These are phyloP conservation scores for Sciurus carolinensis DNA, from an alignment of 2,797 vertebrate genomes.

Conservation along the genomic window DNA sequence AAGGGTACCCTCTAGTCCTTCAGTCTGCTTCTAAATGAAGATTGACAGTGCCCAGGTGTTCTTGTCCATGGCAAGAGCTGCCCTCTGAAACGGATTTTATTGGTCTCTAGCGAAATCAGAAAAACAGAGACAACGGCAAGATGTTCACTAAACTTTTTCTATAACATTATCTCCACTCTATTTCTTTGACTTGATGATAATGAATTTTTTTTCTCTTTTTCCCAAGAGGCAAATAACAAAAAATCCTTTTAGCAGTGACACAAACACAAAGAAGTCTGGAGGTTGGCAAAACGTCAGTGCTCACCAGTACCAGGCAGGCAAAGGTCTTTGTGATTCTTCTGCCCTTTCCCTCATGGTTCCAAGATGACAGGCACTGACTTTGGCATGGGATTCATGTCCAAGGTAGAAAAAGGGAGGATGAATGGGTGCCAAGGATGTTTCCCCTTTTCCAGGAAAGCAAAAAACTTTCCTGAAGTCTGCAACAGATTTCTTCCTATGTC, in stretches of 20 bases:
- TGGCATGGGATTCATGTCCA: background rate
- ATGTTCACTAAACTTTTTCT: background rate
- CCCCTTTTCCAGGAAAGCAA: constrained; percentile 1
- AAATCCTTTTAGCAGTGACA: constrained; percentile 4
- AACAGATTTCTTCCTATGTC: background rate
- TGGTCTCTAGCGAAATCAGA: constrained; percentile 23
- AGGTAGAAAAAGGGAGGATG: background rate
- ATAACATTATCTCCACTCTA: background rate
- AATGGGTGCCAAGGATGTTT: background rate
- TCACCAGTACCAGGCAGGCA: background rate
- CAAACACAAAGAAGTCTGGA: constrained; percentile 29
- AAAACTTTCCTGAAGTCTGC: background rate
- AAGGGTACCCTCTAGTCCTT: background rate
- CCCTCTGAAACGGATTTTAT: background rate
- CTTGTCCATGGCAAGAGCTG: background rate
- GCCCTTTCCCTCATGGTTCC: background rate
- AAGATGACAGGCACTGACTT: background rate
- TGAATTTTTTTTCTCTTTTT: constrained; percentile 36
- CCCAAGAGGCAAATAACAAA: constrained; percentile 12
- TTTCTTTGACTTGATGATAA: constrained; percentile 30
- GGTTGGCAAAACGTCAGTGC: background rate
- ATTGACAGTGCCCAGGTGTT: constrained; percentile 18
- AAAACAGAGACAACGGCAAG: background rate
- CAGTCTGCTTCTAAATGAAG: background rate
- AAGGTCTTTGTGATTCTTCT: background rate